Conservation (phyloP, 2,113 vertebrate species). For the Erythrocebus patas region DNA sequence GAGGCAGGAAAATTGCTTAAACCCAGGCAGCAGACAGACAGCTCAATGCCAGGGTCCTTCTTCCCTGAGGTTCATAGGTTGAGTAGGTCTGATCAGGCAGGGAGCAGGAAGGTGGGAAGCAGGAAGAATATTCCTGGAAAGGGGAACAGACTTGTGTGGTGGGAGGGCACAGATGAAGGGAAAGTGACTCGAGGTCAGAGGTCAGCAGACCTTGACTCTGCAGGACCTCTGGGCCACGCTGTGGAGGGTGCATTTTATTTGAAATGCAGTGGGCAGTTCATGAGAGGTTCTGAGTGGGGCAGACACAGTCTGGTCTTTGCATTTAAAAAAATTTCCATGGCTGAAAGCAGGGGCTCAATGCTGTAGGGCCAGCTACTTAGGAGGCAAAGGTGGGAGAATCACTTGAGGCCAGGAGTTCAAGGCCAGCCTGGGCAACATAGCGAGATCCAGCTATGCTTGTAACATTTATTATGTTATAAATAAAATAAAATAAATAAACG, state of each 20-base stretch:
- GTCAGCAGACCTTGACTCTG: accelerated
- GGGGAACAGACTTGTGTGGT: not conserved
- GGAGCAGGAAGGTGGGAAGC: not conserved
- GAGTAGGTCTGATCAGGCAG: not conserved
- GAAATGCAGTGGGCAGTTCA: not conserved
- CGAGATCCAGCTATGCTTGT: no score
- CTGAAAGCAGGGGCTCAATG: no score
- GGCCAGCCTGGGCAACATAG: no score
- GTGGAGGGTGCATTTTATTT: not conserved
- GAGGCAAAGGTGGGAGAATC: no score
- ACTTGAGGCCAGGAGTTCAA: no score
- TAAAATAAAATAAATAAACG: no score
- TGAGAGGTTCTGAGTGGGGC: not conserved
- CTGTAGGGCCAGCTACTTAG: no score
- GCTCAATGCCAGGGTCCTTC: no score
- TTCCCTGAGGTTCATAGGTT: not conserved
- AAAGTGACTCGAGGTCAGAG: not conserved
- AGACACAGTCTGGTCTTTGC: not conserved
- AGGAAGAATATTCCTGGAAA: not conserved
- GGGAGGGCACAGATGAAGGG: no score
- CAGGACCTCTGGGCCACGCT: not conserved
- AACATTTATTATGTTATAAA: no score
- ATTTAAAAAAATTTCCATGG: not conserved
- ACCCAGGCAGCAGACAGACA: no score
- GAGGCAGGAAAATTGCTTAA: no score